A percentile compares a stretch with the other conserved stretches of the same genome.
Conservation (phyloP, 2,797 vertebrate species). For the Zalophus californianus region DNA sequence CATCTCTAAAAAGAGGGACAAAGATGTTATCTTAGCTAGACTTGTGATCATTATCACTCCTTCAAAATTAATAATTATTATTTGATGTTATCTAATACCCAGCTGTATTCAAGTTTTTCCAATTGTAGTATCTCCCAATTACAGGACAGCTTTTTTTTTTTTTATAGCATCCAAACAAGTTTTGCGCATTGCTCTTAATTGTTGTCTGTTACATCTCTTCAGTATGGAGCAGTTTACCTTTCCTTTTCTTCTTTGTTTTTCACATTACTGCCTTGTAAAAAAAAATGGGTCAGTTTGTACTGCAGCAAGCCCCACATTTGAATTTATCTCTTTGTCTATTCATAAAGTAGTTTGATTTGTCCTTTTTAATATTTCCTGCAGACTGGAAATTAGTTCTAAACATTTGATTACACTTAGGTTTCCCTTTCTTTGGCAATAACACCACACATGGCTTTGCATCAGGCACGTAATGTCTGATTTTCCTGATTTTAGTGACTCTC, state of each 20-base stretch:
- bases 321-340: neutral
- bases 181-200: neutral
- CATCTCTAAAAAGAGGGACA: neutral
- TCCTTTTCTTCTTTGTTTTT: neutral
- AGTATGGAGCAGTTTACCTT: neutral
- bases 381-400: neutral
- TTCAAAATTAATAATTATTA: neutral
- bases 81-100: neutral
- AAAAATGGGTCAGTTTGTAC: neutral
- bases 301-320: neutral
- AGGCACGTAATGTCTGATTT: neutral
- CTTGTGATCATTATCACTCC: neutral
- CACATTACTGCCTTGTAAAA: neutral
- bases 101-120: neutral
- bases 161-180: neutral
- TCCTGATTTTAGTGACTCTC: neutral
- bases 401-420: neutral
- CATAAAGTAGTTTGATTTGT: neutral
- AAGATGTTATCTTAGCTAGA: neutral
- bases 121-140: neutral
- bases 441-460: neutral
- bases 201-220: neutral
- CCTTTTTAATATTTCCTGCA: neutral
- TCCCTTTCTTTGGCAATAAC: neutral
- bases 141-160: neutral